A percentile compares a stretch with the other conserved stretches of the same genome.
Evolutionary conservation across 2,113 vertebrate species (phyloP).

Genomic region (Lethenteron reissneri): DNA sequence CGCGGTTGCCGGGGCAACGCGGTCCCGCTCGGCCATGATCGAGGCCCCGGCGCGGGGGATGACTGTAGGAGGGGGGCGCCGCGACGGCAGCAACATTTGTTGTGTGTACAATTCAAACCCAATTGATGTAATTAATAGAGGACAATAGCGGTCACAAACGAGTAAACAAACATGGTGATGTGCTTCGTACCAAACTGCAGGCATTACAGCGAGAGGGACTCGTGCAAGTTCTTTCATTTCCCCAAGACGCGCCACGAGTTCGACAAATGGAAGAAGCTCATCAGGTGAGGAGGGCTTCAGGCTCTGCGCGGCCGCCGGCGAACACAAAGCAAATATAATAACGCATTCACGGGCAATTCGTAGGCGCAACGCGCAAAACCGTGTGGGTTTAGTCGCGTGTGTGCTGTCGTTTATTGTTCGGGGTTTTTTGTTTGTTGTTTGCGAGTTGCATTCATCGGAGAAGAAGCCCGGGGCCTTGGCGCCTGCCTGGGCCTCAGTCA

Average conservation of each 20-base stretch:
- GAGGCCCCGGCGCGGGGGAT: no score
- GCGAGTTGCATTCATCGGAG: not conserved
- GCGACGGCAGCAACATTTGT: no score
- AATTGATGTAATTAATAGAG: no score
- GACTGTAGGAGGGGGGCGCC: no score
- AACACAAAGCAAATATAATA: not conserved
- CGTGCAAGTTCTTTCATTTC: constrained; percentile 6
- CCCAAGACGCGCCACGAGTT: constrained; percentile 6
- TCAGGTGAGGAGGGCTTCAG: constrained; percentile 1
- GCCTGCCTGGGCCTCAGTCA: no score
- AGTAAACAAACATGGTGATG: not conserved
- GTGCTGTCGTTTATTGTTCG: not conserved
- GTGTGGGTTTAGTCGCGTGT: not conserved
- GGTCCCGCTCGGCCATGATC: no score
- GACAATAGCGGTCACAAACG: no score
- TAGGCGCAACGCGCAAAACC: not conserved
- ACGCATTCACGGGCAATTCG: not conserved
- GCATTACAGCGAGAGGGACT: constrained; percentile 5
- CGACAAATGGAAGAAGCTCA: constrained; percentile 5
- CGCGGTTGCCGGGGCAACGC: no score
- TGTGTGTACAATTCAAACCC: no score
- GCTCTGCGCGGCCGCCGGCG: not conserved
- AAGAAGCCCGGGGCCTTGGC: not conserved
- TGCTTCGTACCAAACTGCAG: constrained; percentile 4
- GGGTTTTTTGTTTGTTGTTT: not conserved